Percentiles rank a stretch among this genome's conserved stretches.
phyloP scores from a whole-genome alignment of 2,113 vertebrate genomes.

The Albula goreensis region DNA sequence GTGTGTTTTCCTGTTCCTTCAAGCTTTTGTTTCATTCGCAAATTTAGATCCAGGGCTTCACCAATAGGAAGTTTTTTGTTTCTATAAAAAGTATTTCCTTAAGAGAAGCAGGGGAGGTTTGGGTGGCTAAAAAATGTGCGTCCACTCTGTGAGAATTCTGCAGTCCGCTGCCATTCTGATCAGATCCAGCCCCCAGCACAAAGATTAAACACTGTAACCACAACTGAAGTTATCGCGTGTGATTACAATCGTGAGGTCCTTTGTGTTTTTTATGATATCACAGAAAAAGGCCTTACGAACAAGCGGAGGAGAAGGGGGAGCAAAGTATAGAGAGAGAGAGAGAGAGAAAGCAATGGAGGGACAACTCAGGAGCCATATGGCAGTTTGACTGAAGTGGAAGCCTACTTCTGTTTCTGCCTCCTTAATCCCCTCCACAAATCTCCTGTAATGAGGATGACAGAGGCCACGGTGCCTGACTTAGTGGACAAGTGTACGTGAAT shows the following conservation, averaged over 20 bases:
- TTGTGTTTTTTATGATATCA: background rate
- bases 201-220: background rate
- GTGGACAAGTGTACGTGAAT: constrained; percentile 22
- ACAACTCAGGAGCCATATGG: constrained; percentile 3
- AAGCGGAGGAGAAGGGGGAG: background rate
- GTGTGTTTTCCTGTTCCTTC: background rate
- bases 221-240: background rate
- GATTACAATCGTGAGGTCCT: background rate
- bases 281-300: background rate
- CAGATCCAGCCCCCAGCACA: background rate
- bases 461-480: constrained; percentile 34
- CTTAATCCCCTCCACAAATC: constrained; percentile 58
- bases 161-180: background rate
- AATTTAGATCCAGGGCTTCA: background rate
- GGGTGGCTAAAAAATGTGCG: background rate
- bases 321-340: background rate
- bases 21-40: background rate
- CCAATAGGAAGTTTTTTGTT: background rate
- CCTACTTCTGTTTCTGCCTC: constrained; percentile 18
- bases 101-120: background rate
- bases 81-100: constrained; percentile 11
- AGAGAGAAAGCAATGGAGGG: background rate
- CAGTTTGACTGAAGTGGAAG: constrained; percentile 38
- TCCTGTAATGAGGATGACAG: constrained; percentile 58
- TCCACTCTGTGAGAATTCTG: background rate